Percentiles rank a stretch among this genome's conserved stretches.
phyloP scores from a whole-genome alignment of 2,113 vertebrate genomes.

The Mionectes macconnelli region DNA sequence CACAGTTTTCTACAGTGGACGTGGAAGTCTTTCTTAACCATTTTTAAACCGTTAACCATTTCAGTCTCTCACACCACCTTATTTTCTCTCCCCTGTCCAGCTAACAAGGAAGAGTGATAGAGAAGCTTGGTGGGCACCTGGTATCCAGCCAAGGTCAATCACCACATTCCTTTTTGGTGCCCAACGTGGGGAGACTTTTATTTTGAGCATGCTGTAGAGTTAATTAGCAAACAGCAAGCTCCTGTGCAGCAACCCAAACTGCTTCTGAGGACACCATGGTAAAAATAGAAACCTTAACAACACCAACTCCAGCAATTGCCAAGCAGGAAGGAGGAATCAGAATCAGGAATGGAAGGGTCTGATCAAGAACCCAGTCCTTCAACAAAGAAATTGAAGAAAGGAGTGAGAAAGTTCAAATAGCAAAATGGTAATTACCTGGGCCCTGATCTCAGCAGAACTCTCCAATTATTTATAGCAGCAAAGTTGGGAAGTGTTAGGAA shows the following conservation, averaged over 20 bases:
- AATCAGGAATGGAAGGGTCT: neutral
- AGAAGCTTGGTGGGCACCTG: neutral
- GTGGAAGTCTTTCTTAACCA: neutral
- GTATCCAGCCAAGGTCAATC: neutral
- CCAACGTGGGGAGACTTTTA: rapidly evolving
- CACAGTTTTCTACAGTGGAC: neutral
- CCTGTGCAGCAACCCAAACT: neutral
- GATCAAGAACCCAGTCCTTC: neutral
- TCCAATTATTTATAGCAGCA: neutral
- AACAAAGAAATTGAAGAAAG: neutral
- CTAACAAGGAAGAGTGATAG: neutral
- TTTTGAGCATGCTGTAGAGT: neutral
- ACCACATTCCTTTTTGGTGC: neutral
- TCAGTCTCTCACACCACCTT: neutral
- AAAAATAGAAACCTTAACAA: neutral
- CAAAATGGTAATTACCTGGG: neutral
- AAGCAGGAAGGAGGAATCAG: neutral
- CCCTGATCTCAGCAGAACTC: neutral
- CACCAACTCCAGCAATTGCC: neutral
- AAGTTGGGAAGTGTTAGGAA: neutral
- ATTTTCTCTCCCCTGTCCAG: neutral
- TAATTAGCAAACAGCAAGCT: rapidly evolving
- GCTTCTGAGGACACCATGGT: neutral
- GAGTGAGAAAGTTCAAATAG: neutral
- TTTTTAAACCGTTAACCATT: neutral